These are phyloP conservation scores for Plusia festucae DNA, from an alignment of 2,888 invertebrate species.

Conservation along the genomic window DNA sequence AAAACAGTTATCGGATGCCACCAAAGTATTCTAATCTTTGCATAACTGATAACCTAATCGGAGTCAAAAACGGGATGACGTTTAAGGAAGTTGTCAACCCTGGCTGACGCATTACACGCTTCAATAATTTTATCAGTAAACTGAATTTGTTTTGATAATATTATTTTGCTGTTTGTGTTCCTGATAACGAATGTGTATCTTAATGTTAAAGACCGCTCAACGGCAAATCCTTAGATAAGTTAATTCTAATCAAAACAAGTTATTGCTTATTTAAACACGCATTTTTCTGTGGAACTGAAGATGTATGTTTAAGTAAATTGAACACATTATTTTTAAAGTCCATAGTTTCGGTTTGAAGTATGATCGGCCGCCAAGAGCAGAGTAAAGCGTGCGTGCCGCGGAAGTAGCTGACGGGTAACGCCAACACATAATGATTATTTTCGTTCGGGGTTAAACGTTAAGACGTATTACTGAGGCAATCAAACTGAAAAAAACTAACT, in stretches of 20 bases:
- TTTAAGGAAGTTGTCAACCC: slow-evolving; percentile 45
- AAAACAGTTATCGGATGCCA: slow-evolving; percentile 43
- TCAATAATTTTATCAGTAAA: slow-evolving; percentile 16
- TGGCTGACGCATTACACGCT: slow-evolving; percentile 47
- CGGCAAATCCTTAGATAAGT: not conserved
- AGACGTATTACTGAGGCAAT: not conserved
- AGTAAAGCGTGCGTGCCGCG: slow-evolving; percentile 2
- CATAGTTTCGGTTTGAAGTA: not conserved
- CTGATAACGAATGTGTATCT: slow-evolving; percentile 16
- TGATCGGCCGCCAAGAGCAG: not conserved
- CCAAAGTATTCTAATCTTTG: slow-evolving; percentile 42
- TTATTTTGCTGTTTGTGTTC: slow-evolving; percentile 22
- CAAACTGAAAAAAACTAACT: not conserved
- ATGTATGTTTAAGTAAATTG: slow-evolving; percentile 1
- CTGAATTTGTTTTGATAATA: slow-evolving; percentile 29
- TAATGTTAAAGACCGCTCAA: not conserved
- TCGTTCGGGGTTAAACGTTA: slow-evolving; percentile 3
- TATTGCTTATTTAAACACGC: not conserved
- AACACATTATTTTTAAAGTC: not conserved
- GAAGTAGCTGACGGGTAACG: not conserved
- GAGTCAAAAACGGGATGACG: slow-evolving; percentile 30
- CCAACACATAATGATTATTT: slow-evolving; percentile 9
- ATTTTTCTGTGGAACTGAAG: not conserved
- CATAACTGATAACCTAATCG: slow-evolving; percentile 43
- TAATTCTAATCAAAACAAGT: not conserved